Evolutionary conservation across 2,113 vertebrate genomes (phyloP).

Genomic region (Larimichthys polyactis): DNA sequence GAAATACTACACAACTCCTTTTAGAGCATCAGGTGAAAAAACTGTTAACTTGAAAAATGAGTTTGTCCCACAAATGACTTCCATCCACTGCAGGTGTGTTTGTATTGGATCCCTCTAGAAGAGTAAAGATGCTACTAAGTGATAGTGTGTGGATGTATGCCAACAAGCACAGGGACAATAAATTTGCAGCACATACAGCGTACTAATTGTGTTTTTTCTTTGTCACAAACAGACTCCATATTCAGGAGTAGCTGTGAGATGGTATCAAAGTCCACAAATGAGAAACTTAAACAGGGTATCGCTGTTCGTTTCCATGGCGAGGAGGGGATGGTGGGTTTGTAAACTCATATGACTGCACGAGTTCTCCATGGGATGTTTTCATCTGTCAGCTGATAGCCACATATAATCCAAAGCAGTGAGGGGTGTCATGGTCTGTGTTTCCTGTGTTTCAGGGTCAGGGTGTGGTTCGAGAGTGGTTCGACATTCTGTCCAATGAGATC

Average conservation of each 20-base stretch:
- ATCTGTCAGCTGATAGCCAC: not conserved
- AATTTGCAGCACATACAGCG: too few relatives aligned
- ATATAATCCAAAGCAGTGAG: not conserved
- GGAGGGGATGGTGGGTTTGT: conserved; percentile 95
- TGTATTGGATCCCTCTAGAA: not conserved
- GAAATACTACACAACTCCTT: too few relatives aligned
- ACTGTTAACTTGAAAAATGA: too few relatives aligned
- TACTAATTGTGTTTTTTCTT: not conserved
- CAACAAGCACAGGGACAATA: not conserved
- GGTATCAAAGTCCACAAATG: conserved; percentile 96
- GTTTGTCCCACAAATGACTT: too few relatives aligned
- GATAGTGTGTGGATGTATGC: not conserved
- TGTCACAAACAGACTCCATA: conserved; percentile 89
- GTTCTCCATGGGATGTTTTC: not conserved
- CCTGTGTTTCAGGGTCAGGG: conserved; percentile 90
- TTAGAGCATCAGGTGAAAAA: too few relatives aligned
- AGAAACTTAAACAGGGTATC: conserved; percentile 97
- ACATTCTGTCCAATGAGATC: conserved; percentile 98
- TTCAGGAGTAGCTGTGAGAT: conserved; percentile 99
- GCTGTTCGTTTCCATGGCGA: conserved; percentile 98
- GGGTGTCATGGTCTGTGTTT: not conserved
- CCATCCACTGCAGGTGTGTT: too few relatives aligned
- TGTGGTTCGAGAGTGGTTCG: conserved; percentile 99
- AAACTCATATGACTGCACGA: not conserved
- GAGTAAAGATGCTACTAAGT: not conserved